Evolutionary conservation across 64 coral and sea anemone species (phyloP), one percentile per base, ranked within the genome.

Genomic region (Porites australiensis): DNA sequence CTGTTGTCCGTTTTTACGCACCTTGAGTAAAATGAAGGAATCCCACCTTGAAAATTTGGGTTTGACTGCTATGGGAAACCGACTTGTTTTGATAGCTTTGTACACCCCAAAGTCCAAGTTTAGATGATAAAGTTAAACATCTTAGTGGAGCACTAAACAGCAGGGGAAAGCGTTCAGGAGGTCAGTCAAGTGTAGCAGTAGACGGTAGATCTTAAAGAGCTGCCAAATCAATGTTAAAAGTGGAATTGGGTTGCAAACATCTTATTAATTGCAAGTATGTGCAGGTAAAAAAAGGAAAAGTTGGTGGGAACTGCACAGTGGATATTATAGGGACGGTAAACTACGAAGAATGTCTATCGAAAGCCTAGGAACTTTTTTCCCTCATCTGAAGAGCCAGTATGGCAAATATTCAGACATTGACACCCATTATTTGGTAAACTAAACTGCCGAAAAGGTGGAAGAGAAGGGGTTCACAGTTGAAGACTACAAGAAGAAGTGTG

Each of bases 191-290:
- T 37, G 27, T 37, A 37, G 27, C 27, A 37, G 27, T 37, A 37
- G 27, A 37, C 1, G 27, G 27, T 37, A 61, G 54, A 57, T 57
- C 54, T 57, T 9, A 77, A 75, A 88, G 46, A 11, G 13, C 57
- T 21, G 55, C 43, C 13, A 77, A 88, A 77, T 48, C 57, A 44
- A 88, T 72, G 5, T 76, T 77, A 19, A 88, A 88, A 58, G 64
- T 88, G 15, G 87, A 88, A 63, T 88, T 70, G 71, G 83, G 66
- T 12, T 87, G 83, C 47, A 87, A 58, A 18, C 83, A 87, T 71
- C 72, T 51, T n/a, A 53, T 13, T 72, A 48, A 47, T 87, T 46
- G 83, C 2, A 87, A 69, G 55, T 87, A 15, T 19, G 6, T 58
- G 15, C 83, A 87, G 46, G 66, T 87, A 37, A n/a, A 89, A 72